Conservation (phyloP, 2,888 invertebrate genomes). For the Agrochola lychnidis region DNA sequence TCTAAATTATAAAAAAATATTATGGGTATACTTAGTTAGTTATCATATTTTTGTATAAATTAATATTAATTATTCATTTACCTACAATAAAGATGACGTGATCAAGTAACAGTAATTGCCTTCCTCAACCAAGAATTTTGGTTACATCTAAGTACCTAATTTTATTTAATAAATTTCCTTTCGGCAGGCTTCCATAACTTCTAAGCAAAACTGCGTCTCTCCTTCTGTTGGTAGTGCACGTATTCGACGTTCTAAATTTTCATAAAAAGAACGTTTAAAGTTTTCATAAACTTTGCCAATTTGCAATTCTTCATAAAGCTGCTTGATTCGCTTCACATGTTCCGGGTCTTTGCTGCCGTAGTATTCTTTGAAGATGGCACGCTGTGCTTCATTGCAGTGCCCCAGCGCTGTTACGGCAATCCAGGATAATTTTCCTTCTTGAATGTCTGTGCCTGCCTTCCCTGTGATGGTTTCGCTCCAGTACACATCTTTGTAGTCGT, state of each 20-base stretch:
- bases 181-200: constrained; percentile 33
- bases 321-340: constrained; percentile 87
- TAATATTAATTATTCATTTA: not conserved
- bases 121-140: constrained; percentile 7
- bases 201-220: constrained; percentile 40
- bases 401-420: constrained; percentile 95
- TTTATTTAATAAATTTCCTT: constrained; percentile 13
- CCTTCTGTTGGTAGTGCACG: constrained; percentile 38
- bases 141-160: not conserved
- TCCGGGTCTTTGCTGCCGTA: constrained; percentile 92
- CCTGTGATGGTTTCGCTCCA: constrained; percentile 15
- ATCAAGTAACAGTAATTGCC: not conserved
- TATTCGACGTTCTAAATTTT: constrained; percentile 34
- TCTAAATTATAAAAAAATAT: no score
- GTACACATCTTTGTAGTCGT: constrained; percentile 45
- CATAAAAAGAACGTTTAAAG: constrained; percentile 4
- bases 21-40: not conserved
- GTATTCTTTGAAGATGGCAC: constrained; percentile 88
- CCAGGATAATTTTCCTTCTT: constrained; percentile 98
- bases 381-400: constrained; percentile 92
- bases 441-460: constrained; percentile 94
- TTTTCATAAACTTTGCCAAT: constrained; percentile 73
- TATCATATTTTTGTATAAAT: not conserved
- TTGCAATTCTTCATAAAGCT: constrained; percentile 90
- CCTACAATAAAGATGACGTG: not conserved